These are phyloP conservation scores for Speoplatyrhinus poulsoni DNA, from an alignment of 2,113 vertebrate genomes.

Conservation along the genomic window DNA sequence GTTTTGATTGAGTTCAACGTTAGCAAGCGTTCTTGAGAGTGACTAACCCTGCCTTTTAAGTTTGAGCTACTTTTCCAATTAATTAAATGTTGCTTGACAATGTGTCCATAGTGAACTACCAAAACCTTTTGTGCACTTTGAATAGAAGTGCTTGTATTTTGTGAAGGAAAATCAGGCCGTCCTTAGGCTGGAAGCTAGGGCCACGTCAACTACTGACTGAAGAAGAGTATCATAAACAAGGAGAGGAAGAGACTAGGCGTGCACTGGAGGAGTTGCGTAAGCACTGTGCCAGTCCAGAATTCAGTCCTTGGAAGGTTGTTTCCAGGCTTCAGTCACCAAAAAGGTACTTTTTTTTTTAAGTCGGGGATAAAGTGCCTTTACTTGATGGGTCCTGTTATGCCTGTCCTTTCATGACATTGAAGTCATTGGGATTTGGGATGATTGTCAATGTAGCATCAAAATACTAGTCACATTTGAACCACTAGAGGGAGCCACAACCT, in stretches of 20 bases:
- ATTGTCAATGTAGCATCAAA: neutral
- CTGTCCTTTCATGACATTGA: neutral
- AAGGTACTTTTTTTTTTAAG: slow-evolving; percentile 79
- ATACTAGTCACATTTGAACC: neutral
- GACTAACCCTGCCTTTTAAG: no score
- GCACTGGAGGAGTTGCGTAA: slow-evolving; percentile 86
- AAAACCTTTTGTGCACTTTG: neutral
- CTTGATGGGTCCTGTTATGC: neutral
- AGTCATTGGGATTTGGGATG: no score
- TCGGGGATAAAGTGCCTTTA: no score
- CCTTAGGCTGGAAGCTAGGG: slow-evolving; percentile 61
- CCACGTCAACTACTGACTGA: slow-evolving; percentile 87
- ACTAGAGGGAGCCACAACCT: slow-evolving; percentile 4
- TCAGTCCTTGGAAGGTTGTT: slow-evolving; percentile 85
- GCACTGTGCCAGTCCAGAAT: slow-evolving; percentile 87
- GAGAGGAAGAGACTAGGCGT: slow-evolving; percentile 84
- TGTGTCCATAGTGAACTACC: no score
- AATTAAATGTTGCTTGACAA: no score
- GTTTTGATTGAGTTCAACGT: no score
- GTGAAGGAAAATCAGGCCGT: slow-evolving; percentile 77
- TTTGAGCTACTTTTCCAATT: no score
- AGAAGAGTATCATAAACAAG: slow-evolving; percentile 88
- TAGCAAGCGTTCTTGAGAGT: no score
- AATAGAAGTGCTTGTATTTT: neutral
- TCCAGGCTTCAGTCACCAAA: slow-evolving; percentile 91